Conservation (phyloP, 2,888 invertebrate genomes). For the Hypena proboscidalis region DNA sequence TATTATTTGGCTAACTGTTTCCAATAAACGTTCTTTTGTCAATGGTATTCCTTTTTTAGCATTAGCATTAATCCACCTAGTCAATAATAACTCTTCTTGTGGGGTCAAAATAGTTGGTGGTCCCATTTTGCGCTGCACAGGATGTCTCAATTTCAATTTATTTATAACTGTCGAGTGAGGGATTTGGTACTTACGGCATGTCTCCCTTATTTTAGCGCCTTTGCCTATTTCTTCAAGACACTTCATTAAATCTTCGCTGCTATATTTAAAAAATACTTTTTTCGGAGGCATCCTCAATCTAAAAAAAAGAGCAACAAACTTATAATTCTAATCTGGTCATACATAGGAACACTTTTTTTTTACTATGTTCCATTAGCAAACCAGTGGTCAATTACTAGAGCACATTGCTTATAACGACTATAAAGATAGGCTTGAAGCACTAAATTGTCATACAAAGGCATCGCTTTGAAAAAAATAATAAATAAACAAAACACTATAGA, state of each 20-base stretch:
- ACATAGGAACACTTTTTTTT: conserved; percentile 14
- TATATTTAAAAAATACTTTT: conserved; percentile 23
- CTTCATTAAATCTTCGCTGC: conserved; percentile 23
- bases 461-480: conserved; percentile 9
- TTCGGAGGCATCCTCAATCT: conserved; percentile 11
- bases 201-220: conserved; percentile 17
- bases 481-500: too few species aligned
- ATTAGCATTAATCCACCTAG: conserved; percentile 18
- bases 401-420: conserved; percentile 14
- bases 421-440: too few species aligned
- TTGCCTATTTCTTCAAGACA: conserved; percentile 17
- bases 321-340: too few species aligned
- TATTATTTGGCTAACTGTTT: conserved; percentile 11
- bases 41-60: conserved; percentile 24
- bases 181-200: conserved; percentile 7
- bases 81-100: conserved; percentile 23
- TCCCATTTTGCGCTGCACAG: conserved; percentile 36
- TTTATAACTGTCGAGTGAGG: conserved; percentile 27
- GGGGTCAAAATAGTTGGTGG: conserved; percentile 24
- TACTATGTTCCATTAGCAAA: conserved; percentile 14
- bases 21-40: conserved; percentile 14
- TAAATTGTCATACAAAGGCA: conserved; percentile 2
- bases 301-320: conserved; percentile 13
- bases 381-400: conserved; percentile 18
- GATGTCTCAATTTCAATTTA: conserved; percentile 32